These are phyloP conservation scores for Macroglossus sobrinus DNA, from an alignment of 2,113 vertebrate species.

Conservation along the genomic window DNA sequence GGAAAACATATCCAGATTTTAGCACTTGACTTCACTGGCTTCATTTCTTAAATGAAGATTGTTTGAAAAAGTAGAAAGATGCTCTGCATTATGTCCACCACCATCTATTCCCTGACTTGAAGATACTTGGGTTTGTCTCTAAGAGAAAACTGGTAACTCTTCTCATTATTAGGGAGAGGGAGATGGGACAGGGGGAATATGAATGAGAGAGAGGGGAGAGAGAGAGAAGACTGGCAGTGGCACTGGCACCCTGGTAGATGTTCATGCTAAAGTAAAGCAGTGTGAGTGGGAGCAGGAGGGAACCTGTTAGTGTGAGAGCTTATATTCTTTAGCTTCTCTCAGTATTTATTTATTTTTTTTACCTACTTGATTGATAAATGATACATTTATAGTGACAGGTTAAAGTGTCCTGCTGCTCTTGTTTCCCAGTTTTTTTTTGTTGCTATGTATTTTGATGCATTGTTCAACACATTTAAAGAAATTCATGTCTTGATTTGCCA, in stretches of 20 bases:
- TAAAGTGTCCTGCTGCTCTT: not conserved
- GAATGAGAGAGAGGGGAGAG: not conserved
- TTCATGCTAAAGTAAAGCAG: not conserved
- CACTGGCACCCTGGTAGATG: not conserved
- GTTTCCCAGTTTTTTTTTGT: not conserved
- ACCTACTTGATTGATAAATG: not conserved
- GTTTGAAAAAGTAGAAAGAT: not conserved
- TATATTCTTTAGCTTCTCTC: not conserved
- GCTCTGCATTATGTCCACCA: not conserved
- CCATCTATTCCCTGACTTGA: not conserved
- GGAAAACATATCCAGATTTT: constrained; percentile 19
- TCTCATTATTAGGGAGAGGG: not conserved
- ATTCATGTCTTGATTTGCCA: not conserved
- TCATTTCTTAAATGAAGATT: constrained; percentile 29
- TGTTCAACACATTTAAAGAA: not conserved
- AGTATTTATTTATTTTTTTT: not conserved
- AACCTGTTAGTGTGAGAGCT: not conserved
- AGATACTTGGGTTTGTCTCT: not conserved
- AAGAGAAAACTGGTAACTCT: not conserved
- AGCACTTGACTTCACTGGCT: constrained; percentile 31
- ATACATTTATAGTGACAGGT: not conserved
- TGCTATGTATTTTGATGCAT: not conserved
- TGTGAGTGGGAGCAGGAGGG: not conserved
- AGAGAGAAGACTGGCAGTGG: no score
- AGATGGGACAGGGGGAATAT: not conserved